Conservation (phyloP, 1,140 invertebrate species). For the Berghia stephanieae region DNA sequence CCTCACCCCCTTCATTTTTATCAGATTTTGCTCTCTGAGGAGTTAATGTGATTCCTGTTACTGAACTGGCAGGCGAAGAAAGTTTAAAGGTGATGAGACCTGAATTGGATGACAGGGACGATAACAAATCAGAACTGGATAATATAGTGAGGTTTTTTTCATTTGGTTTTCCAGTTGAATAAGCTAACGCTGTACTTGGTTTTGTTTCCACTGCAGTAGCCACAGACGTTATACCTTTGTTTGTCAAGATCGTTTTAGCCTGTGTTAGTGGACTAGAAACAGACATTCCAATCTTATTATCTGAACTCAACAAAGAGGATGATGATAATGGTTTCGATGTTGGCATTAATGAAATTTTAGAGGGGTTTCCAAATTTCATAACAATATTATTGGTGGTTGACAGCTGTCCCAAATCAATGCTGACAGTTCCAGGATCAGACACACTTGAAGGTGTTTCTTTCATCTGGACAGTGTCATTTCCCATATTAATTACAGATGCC, state of each 20-base stretch:
- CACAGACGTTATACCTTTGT: neutral
- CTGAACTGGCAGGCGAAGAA: neutral
- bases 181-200: neutral
- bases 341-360: conserved; percentile 29
- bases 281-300: neutral
- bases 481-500: conserved; percentile 22
- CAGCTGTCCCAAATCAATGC: conserved; percentile 27
- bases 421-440: conserved; percentile 19
- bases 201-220: neutral
- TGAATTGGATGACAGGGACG: neutral
- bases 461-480: conserved; percentile 4
- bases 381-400: neutral
- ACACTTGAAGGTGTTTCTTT: conserved; percentile 13
- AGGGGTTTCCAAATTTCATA: neutral
- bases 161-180: neutral
- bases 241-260: neutral
- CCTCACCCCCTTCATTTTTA: too few relatives aligned
- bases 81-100: neutral
- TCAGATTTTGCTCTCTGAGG: too few relatives aligned
- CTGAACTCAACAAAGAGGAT: neutral
- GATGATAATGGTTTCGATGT: neutral
- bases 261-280: neutral
- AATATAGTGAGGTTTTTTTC: neutral
- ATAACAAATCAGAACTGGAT: neutral
- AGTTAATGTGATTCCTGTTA: too few relatives aligned